A percentile compares a stretch with the other conserved stretches of the same genome.
Evolutionary conservation across 2,888 invertebrate genomes (phyloP).

Genomic region (Temnothorax rugatulus): DNA sequence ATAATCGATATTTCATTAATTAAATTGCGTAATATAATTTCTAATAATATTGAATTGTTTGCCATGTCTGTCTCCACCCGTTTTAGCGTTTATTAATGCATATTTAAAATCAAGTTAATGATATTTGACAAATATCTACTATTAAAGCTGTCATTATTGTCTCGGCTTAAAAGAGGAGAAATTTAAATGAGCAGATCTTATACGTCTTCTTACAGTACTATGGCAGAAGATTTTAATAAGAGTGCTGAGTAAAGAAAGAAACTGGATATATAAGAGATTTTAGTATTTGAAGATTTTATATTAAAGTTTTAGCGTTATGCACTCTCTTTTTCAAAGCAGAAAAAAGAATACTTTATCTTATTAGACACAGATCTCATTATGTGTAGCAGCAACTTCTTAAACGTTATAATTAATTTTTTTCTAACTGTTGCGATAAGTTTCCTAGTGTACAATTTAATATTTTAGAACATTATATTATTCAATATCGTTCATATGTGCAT

Average conservation of each 20-base stretch:
- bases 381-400: neutral
- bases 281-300: constrained; percentile 49
- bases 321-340: constrained; percentile 4
- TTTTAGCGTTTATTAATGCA: constrained; percentile 2
- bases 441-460: constrained; percentile 1
- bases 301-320: constrained; percentile 36
- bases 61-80: neutral
- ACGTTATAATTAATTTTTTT: constrained; percentile 35
- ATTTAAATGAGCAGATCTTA: constrained; percentile 36
- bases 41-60: constrained; percentile 22
- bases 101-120: constrained; percentile 35
- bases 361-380: constrained; percentile 14
- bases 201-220: neutral
- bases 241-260: constrained; percentile 36
- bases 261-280: constrained; percentile 35
- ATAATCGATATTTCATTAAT: constrained; percentile 40
- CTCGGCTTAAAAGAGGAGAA: constrained; percentile 8
- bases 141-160: constrained; percentile 6
- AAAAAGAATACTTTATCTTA: constrained; percentile 1
- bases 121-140: constrained; percentile 15
- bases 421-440: constrained; percentile 6
- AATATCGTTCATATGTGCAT: constrained; percentile 22
- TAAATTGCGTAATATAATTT: constrained; percentile 32
- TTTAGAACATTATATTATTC: constrained; percentile 23
- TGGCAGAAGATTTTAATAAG: constrained; percentile 46